Conservation (phyloP, 2,797 vertebrate genomes). For the Chiloscyllium punctatum region DNA sequence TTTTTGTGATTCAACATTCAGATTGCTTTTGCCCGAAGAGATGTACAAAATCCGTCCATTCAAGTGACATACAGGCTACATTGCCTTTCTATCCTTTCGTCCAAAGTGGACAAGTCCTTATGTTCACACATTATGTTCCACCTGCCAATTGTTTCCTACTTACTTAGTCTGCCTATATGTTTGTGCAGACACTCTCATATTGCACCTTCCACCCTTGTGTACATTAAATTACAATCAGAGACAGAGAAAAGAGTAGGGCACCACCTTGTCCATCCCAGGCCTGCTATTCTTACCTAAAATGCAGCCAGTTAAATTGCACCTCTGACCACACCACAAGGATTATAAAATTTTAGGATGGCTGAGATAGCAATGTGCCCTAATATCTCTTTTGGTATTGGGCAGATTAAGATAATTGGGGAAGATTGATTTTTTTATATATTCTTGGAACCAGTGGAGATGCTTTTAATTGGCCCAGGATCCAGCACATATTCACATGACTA, state of each 20-base stretch:
- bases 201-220: background rate
- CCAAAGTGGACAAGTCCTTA: no score
- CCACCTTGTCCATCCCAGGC: background rate
- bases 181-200: background rate
- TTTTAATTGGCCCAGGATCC: background rate
- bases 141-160: no score
- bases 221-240: background rate
- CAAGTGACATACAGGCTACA: no score
- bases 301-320: background rate
- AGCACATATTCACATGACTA: background rate
- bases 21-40: no score
- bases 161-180: no score
- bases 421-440: background rate
- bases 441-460: background rate
- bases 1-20: no score
- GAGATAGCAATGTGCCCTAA: background rate
- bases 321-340: background rate
- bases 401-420: background rate
- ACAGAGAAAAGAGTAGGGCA: background rate
- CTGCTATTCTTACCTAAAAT: background rate
- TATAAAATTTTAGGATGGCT: background rate
- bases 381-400: background rate
- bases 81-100: no score
- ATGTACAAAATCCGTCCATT: no score
- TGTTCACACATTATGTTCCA: no score